Conservation (phyloP, 1,140 invertebrate species). For the Caenorhabditis remanei region DNA sequence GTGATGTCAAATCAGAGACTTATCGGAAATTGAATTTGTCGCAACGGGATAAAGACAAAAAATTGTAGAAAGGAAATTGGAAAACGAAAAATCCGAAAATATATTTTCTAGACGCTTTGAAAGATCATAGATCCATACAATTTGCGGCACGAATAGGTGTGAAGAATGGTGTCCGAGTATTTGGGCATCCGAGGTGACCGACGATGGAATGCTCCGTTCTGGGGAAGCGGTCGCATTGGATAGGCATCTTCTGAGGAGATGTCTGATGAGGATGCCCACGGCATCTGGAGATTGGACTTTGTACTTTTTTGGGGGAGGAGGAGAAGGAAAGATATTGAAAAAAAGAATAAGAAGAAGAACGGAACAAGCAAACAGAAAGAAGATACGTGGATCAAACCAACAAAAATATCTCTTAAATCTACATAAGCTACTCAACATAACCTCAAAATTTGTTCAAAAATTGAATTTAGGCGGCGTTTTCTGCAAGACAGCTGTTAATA, state of each 20-base stretch:
- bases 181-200: slow-evolving; percentile 36
- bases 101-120: not conserved
- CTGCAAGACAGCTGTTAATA: too few species aligned
- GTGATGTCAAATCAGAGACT: not conserved
- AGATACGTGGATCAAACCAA: too few species aligned
- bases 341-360: too few species aligned
- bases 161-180: slow-evolving; percentile 19
- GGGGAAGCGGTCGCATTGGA: slow-evolving; percentile 11
- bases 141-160: slow-evolving; percentile 34
- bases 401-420: too few species aligned
- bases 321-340: not conserved
- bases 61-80: too few species aligned
- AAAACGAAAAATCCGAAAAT: not conserved
- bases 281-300: slow-evolving; percentile 14
- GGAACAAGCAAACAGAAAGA: not conserved
- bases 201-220: not conserved
- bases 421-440: too few species aligned
- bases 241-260: slow-evolving; percentile 14
- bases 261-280: slow-evolving; percentile 38
- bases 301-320: too few species aligned
- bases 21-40: not conserved
- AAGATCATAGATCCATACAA: not conserved
- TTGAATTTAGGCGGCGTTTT: too few species aligned
- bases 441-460: too few species aligned
- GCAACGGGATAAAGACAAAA: not conserved